Conservation (phyloP, 2,888 invertebrate genomes). For the Leptarthrus brevirostris region DNA sequence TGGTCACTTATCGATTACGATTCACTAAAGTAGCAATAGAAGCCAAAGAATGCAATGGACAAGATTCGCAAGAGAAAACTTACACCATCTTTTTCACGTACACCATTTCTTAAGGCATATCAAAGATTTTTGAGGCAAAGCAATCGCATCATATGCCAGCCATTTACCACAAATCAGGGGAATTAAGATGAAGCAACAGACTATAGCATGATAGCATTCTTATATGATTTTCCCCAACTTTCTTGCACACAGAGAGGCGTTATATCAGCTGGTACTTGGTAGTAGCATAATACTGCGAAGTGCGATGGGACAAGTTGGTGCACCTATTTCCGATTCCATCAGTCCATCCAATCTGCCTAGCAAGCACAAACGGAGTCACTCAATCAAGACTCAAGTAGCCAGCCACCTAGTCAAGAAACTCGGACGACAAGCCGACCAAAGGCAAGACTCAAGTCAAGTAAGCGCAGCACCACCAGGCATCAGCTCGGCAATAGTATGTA, state of each 20-base stretch:
- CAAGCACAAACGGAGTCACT: not conserved
- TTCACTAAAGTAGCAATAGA: no score
- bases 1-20: no score
- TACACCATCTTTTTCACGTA: not conserved
- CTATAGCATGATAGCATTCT: not conserved
- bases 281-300: not conserved
- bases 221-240: conserved; percentile 25
- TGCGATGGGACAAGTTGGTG: not conserved
- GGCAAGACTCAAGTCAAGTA: conserved; percentile 28
- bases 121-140: conserved; percentile 16
- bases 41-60: no score
- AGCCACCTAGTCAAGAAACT: conserved; percentile 11
- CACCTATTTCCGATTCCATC: conserved; percentile 5
- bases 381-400: no score
- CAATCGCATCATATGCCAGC: conserved; percentile 7
- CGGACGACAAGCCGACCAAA: conserved; percentile 19
- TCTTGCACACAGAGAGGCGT: conserved; percentile 31
- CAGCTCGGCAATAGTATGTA: no score
- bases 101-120: not conserved
- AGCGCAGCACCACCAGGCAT: conserved; percentile 20
- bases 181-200: not conserved
- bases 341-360: not conserved
- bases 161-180: conserved; percentile 19
- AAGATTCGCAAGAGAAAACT: no score
- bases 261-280: conserved; percentile 12